phyloP scores from a whole-genome alignment of 1,140 invertebrate genomes.

The Zelostemma sp. region DNA sequence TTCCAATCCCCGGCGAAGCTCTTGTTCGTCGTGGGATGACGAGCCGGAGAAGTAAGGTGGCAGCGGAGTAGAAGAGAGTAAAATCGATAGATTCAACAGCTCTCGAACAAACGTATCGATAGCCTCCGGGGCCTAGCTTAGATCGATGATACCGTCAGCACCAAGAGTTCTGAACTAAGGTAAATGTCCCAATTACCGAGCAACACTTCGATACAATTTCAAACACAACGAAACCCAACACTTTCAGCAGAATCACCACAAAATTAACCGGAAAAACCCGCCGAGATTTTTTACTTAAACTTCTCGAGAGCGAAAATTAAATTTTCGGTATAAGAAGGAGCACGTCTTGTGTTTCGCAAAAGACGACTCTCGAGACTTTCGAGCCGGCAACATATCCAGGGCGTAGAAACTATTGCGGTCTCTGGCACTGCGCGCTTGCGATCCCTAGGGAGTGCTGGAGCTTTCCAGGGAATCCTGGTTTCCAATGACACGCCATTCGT shows the following conservation, averaged over 20 bases:
- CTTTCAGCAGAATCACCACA: no score
- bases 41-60: conserved; percentile 13
- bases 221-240: no score
- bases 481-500: conserved; percentile 60
- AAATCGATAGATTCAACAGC: conserved; percentile 42
- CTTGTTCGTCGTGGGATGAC: conserved; percentile 26
- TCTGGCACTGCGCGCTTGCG: conserved; percentile 17
- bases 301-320: no score
- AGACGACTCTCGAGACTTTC: neutral
- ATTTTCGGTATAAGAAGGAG: no score
- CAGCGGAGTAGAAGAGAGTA: conserved; percentile 1
- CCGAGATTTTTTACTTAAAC: no score
- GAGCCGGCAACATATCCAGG: neutral
- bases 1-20: conserved; percentile 31
- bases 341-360: conserved; percentile 1
- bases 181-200: no score
- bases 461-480: conserved; percentile 49
- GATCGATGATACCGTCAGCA: conserved; percentile 21
- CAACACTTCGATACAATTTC: no score
- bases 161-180: no score
- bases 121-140: conserved; percentile 6
- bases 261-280: no score
- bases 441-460: conserved; percentile 24
- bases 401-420: conserved; percentile 24
- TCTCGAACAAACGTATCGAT: conserved; percentile 29